Conservation (phyloP, 2,113 vertebrate species). For the Phainopepla nitens region DNA sequence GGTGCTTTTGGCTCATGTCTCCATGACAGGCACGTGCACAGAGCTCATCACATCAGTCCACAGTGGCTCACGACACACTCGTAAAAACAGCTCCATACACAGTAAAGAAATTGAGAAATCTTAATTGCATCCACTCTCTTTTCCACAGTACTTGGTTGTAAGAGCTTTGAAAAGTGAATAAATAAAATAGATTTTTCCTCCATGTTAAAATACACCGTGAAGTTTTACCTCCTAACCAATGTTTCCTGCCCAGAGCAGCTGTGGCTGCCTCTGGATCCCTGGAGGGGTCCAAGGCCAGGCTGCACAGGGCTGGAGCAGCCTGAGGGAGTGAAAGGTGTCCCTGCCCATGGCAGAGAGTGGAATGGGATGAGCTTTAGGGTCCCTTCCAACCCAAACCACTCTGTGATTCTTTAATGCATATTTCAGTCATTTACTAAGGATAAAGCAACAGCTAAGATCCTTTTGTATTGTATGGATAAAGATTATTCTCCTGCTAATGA, state of each 20-base stretch:
- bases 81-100: background rate
- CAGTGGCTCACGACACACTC: background rate
- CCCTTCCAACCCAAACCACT: background rate
- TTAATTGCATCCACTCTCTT: background rate
- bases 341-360: background rate
- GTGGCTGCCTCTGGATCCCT: background rate
- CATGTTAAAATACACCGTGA: background rate
- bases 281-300: background rate
- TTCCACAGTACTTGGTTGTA: background rate
- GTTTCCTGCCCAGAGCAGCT: background rate
- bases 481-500: background rate
- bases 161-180: background rate
- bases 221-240: background rate
- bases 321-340: background rate
- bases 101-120: background rate
- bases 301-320: fast-evolving
- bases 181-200: background rate
- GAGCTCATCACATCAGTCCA: background rate
- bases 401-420: background rate
- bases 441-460: background rate
- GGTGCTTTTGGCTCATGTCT: background rate
- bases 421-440: background rate
- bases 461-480: background rate
- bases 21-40: fast-evolving
- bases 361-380: background rate